A percentile compares a stretch with the other conserved stretches of the same genome.
Conservation (phyloP, 2,797 vertebrate genomes). For the Fundulus diaphanus region DNA sequence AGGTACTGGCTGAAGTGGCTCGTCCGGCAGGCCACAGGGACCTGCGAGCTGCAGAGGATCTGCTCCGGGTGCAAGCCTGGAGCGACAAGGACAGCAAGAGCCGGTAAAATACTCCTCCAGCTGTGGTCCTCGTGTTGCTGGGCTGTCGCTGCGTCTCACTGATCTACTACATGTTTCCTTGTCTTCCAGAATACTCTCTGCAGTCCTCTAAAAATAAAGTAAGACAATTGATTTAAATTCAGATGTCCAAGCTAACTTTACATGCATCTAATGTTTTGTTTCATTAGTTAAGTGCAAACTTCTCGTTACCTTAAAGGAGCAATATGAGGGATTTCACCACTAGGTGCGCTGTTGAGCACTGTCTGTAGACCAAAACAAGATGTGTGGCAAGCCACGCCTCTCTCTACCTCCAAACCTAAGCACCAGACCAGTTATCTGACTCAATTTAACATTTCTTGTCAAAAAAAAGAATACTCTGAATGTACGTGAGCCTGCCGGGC, state of each 20-base stretch:
- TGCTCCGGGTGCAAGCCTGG: slow-evolving; percentile 81
- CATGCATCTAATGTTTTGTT: neutral
- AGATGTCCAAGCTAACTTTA: neutral
- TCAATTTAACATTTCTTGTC: too few relatives aligned
- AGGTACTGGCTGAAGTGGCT: slow-evolving; percentile 96
- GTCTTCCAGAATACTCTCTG: slow-evolving; percentile 88
- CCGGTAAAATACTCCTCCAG: slow-evolving; percentile 79
- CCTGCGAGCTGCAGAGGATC: slow-evolving; percentile 93
- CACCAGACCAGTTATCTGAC: too few relatives aligned
- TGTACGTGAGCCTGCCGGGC: too few relatives aligned
- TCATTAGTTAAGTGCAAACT: neutral
- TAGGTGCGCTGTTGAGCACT: too few relatives aligned
- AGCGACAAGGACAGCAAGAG: slow-evolving; percentile 82
- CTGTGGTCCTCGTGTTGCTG: neutral
- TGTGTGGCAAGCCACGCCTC: too few relatives aligned
- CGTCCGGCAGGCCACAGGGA: slow-evolving; percentile 86
- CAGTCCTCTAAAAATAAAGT: slow-evolving; percentile 92
- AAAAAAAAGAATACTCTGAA: too few relatives aligned
- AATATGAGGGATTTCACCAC: too few relatives aligned
- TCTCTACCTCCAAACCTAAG: too few relatives aligned
- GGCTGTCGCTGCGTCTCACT: neutral
- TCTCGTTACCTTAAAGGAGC: neutral
- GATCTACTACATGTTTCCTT: slow-evolving; percentile 27
- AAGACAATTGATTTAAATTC: slow-evolving; percentile 53
- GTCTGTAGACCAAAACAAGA: too few relatives aligned